Conservation (phyloP, 2,113 vertebrate genomes). For the Marcusenius ussheri region DNA sequence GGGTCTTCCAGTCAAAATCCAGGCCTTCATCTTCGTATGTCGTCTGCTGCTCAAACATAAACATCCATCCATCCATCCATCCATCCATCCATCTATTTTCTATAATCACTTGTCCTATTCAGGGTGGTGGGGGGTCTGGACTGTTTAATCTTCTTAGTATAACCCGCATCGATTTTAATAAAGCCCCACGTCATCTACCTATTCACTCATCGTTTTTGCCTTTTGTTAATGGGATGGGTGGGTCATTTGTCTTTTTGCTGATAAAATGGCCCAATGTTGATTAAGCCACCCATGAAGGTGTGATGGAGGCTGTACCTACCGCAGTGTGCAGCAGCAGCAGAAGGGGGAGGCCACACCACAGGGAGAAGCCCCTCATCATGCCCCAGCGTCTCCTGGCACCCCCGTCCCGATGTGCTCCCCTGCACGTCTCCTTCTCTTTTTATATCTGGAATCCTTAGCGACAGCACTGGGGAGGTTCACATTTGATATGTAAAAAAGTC, state of each 20-base stretch:
- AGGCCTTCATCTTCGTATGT: background rate
- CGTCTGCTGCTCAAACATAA: background rate
- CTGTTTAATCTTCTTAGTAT: background rate
- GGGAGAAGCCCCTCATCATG: conserved; percentile 19
- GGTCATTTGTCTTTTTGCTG: background rate
- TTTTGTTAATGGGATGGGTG: background rate
- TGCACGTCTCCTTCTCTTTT: conserved; percentile 19
- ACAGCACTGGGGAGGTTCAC: background rate
- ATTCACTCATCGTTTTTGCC: background rate
- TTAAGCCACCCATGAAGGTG: too few species aligned
- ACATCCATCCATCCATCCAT: background rate
- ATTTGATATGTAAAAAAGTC: background rate
- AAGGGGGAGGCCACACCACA: conserved; percentile 23
- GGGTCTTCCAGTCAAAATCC: background rate
- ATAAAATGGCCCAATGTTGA: background rate
- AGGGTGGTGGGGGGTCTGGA: too few species aligned
- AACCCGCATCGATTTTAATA: background rate
- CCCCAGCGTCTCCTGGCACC: background rate
- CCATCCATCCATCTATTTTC: background rate
- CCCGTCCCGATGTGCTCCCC: background rate
- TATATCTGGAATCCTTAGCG: conserved; percentile 33
- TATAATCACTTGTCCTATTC: background rate
- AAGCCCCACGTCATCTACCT: background rate
- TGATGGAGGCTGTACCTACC: conserved; percentile 36
- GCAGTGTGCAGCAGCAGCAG: background rate